A percentile compares a stretch with the other conserved stretches of the same genome.
phyloP scores from a whole-genome alignment of 1,140 invertebrate species.

The Drosophila funebris region DNA sequence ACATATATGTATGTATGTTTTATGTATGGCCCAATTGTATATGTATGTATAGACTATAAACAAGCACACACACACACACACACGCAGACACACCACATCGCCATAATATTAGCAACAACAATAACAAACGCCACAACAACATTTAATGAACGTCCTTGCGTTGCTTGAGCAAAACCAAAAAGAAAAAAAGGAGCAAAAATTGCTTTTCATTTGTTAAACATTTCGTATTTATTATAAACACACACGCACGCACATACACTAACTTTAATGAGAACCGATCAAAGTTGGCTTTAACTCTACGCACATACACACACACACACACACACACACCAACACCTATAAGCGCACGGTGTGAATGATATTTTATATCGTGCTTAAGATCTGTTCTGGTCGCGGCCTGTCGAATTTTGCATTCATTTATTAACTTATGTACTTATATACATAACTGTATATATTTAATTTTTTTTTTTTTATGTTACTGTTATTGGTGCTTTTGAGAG shows the following conservation, averaged over 20 bases:
- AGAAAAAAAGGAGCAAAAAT: conserved; percentile 20
- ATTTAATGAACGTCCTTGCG: not conserved
- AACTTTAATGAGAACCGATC: conserved; percentile 26
- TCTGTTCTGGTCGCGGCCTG: conserved; percentile 40
- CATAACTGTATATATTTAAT: conserved; percentile 30
- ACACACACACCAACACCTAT: not conserved
- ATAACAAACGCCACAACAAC: conserved; percentile 2
- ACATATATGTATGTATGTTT: conserved; percentile 29
- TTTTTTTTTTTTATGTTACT: conserved; percentile 47
- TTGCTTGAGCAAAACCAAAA: conserved; percentile 4
- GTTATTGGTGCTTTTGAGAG: conserved; percentile 69
- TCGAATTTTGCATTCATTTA: conserved; percentile 55
- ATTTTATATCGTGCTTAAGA: conserved; percentile 28
- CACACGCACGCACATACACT: conserved; percentile 9
- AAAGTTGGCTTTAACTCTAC: conserved; percentile 20
- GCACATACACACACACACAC: not conserved
- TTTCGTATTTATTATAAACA: conserved; percentile 41
- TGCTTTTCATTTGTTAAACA: conserved; percentile 42
- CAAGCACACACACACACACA: not conserved
- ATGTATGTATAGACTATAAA: conserved; percentile 13
- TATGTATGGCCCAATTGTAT: conserved; percentile 20
- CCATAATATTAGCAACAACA: not conserved
- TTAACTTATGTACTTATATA: conserved; percentile 34
- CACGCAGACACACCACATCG: not conserved
- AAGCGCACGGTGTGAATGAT: conserved; percentile 51